Conservation (phyloP, 2,797 vertebrate genomes). For the Momotus momota region DNA sequence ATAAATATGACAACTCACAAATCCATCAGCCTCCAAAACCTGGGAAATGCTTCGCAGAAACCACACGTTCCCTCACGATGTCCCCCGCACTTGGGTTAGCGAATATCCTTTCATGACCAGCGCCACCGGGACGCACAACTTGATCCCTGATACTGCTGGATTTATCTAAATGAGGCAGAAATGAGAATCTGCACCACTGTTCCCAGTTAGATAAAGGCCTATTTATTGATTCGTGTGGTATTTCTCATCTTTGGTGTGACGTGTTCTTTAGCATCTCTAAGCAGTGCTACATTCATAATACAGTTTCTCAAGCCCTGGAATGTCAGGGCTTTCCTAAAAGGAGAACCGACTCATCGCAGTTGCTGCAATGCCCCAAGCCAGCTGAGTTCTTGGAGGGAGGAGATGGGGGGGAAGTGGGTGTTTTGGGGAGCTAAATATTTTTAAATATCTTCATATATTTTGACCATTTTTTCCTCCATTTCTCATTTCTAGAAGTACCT, state of each 20-base stretch:
- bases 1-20: not conserved
- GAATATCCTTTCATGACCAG: not conserved
- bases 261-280: not conserved
- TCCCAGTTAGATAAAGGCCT: not conserved
- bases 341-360: not conserved
- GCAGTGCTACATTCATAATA: not conserved
- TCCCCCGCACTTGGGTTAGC: not conserved
- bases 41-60: not conserved
- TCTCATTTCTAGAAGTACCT: not conserved
- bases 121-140: not conserved
- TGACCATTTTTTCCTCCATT: not conserved
- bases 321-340: not conserved
- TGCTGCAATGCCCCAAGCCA: not conserved
- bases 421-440: not conserved
- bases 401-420: fast-evolving
- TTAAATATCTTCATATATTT: not conserved
- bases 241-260: not conserved
- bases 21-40: not conserved
- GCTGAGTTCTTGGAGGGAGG: not conserved
- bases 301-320: not conserved
- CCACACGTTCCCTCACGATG: not conserved
- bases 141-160: not conserved
- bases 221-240: conserved; percentile 3
- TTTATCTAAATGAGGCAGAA: conserved; percentile 14
- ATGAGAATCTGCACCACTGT: not conserved